These are phyloP conservation scores for Glandiceps talaboti DNA, from an alignment of 53 echinoderm and acorn worm genomes.

Conservation along the genomic window DNA sequence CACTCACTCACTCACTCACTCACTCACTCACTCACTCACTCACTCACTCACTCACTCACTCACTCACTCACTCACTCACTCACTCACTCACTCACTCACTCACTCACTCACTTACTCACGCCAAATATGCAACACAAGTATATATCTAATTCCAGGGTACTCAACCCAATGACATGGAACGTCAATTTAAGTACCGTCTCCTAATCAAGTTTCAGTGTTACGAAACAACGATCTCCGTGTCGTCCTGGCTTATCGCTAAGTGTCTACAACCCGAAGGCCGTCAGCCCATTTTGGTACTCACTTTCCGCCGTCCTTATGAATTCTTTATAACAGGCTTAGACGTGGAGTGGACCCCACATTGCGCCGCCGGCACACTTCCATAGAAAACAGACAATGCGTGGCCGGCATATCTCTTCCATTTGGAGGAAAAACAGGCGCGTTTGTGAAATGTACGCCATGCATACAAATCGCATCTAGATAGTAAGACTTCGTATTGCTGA, in stretches of 20 bases:
- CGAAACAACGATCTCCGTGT: too few species aligned
- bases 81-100: too few species aligned
- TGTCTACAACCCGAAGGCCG: neutral
- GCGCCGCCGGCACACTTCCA: neutral
- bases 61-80: too few species aligned
- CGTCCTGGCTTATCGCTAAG: neutral
- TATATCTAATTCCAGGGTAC: neutral
- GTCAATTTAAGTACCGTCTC: too few species aligned
- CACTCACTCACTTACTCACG: too few species aligned
- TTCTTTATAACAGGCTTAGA: neutral
- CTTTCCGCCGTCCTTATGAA: neutral
- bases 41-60: too few species aligned
- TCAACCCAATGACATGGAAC: neutral
- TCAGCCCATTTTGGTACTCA: neutral
- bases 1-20: too few species aligned
- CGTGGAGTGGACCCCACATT: neutral
- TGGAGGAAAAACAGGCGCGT: neutral
- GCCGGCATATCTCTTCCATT: neutral
- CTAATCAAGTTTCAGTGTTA: too few species aligned
- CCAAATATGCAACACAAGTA: too few species aligned
- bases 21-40: too few species aligned
- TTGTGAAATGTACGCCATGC: too few species aligned
- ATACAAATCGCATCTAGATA: neutral
- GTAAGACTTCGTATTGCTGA: neutral
- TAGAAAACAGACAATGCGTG: neutral